A percentile compares a stretch with the other conserved stretches of the same genome.
Conservation (phyloP, 35 echinoderm and acorn worm species). For the Stichopus chloronotus region DNA sequence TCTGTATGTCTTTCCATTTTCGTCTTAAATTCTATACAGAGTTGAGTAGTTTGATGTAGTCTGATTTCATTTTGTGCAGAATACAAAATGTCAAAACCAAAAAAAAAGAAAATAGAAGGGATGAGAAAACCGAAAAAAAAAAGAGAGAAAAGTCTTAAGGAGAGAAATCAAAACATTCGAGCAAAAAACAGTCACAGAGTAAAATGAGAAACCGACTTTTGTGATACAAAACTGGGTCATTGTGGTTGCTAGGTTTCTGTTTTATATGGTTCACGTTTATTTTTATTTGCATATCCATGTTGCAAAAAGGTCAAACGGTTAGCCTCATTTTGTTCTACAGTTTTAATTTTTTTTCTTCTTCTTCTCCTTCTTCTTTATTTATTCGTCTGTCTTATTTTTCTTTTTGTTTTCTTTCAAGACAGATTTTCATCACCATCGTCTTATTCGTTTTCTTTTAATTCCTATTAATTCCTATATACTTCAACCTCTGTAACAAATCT, state of each 20-base stretch:
- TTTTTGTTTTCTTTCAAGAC: not conserved
- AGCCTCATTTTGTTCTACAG: too few relatives aligned
- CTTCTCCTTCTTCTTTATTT: not conserved
- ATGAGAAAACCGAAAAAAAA: not conserved
- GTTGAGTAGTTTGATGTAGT: too few relatives aligned
- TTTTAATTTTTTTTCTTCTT: too few relatives aligned
- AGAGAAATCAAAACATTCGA: not conserved
- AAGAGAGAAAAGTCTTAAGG: not conserved
- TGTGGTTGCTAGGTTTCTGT: slow-evolving; percentile 23
- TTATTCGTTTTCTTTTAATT: not conserved
- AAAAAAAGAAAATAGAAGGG: too few relatives aligned
- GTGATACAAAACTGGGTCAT: slow-evolving; percentile 20
- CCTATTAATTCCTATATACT: too few relatives aligned
- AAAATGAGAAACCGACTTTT: not conserved
- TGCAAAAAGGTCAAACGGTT: slow-evolving; percentile 18
- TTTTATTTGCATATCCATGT: slow-evolving; percentile 33
- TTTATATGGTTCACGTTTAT: slow-evolving; percentile 33
- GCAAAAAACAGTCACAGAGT: not conserved
- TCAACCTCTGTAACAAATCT: too few relatives aligned
- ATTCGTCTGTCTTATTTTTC: not conserved
- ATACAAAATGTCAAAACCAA: too few relatives aligned
- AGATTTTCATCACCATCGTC: not conserved
- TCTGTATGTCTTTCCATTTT: too few relatives aligned
- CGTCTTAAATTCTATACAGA: too few relatives aligned
- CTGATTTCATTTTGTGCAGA: too few relatives aligned